Percentiles rank a stretch among this genome's conserved stretches.
Evolutionary conservation across 2,888 invertebrate species (phyloP).

Genomic region (Epiblema foenella): DNA sequence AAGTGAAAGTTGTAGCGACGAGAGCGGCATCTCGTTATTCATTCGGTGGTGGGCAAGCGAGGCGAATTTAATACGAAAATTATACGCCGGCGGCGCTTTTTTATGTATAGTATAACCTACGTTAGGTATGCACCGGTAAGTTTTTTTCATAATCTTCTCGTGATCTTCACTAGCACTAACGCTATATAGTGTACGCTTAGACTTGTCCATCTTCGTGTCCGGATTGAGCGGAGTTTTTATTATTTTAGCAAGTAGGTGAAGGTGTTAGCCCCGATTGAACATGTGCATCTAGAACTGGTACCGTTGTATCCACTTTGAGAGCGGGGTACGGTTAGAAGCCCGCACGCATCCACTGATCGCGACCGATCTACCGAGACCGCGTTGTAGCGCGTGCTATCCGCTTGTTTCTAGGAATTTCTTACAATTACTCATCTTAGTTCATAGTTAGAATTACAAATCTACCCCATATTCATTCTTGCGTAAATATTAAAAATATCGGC

Average conservation of each 20-base stretch:
- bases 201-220: conserved; percentile 3
- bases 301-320: conserved; percentile 75
- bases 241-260: conserved; percentile 51
- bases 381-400: conserved; percentile 56
- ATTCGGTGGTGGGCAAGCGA: conserved; percentile 75
- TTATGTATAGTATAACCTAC: too few species aligned
- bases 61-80: conserved; percentile 70
- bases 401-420: conserved; percentile 34
- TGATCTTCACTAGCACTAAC: conserved; percentile 4
- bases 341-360: conserved; percentile 54
- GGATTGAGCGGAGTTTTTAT: conserved; percentile 20
- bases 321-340: conserved; percentile 65
- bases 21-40: conserved; percentile 75
- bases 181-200: background rate
- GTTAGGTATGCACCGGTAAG: background rate
- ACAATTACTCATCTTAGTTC: conserved; percentile 18
- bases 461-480: background rate
- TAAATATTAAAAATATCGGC: background rate
- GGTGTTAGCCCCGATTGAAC: conserved; percentile 55
- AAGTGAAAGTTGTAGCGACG: conserved; percentile 78
- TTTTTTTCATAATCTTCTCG: conserved; percentile 10
- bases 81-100: conserved; percentile 54
- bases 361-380: conserved; percentile 50
- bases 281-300: conserved; percentile 67
- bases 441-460: background rate